phyloP scores from a whole-genome alignment of 2,888 invertebrate genomes.

The Drosophila phalerata region DNA sequence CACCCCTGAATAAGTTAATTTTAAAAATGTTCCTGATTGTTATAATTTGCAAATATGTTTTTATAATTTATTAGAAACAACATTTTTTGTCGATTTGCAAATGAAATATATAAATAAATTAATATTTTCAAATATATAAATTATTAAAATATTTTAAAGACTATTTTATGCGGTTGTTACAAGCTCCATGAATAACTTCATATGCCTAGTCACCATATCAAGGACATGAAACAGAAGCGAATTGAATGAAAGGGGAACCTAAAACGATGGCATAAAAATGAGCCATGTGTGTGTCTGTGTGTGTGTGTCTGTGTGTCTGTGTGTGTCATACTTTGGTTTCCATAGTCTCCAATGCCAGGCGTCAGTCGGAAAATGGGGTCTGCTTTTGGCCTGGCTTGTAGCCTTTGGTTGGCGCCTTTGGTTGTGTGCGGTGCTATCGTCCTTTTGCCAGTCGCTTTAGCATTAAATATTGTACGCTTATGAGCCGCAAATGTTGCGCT shows the following conservation, averaged over 20 bases:
- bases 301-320: too few relatives aligned
- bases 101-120: not conserved
- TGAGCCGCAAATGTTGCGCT: conserved; percentile 77
- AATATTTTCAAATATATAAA: not conserved
- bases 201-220: conserved; percentile 13
- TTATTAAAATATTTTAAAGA: not conserved
- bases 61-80: too few relatives aligned
- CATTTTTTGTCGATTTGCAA: too few relatives aligned
- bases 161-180: not conserved
- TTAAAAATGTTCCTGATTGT: too few relatives aligned
- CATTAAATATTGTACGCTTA: conserved; percentile 75
- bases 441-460: conserved; percentile 50
- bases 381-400: not conserved
- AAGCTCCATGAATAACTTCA: conserved; percentile 13
- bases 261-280: conserved; percentile 62
- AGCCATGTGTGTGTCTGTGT: conserved; percentile 58
- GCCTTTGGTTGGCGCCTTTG: conserved; percentile 24
- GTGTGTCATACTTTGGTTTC: conserved; percentile 63
- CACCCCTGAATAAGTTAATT: too few relatives aligned
- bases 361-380: conserved; percentile 8
- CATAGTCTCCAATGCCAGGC: conserved; percentile 49
- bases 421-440: conserved; percentile 24
- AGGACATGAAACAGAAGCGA: conserved; percentile 13
- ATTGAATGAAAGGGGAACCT: conserved; percentile 6
- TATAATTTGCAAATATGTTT: too few relatives aligned